Evolutionary conservation across 2,797 vertebrate species (phyloP), one percentile per base, ranked within the genome.

Genomic region (Hemibagrus guttatus): DNA sequence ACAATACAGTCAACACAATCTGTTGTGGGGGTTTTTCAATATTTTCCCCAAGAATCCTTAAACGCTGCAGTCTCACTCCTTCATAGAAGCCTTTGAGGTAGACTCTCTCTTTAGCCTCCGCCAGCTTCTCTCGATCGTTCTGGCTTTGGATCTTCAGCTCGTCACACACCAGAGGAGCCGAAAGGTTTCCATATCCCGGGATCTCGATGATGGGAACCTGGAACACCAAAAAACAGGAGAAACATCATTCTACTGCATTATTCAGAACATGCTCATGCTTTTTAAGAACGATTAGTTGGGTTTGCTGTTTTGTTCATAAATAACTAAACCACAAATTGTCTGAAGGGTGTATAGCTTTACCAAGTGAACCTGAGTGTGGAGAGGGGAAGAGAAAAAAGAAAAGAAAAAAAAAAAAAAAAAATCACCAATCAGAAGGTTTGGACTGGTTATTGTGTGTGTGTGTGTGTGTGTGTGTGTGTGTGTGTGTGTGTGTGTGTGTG

Each of bases 61-160:
- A 42, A 59, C 9, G 9, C 0, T n/a, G 1, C 31, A 69, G 52
- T 95, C 97, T 97, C 94, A 99, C 98, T 91, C 98, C 98, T 85
- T 99, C 98, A 91, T 99, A 99, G 94, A 99, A 99, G 72, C 96
- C 98, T 92, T 97, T 99, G 68, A 99, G 94, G 92, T 99, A 99
- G 61, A 98, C 93, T 90, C 92, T 98, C 92, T 99, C 98, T 90
- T 99, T 99, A 88, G 98, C 98, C 93, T 99, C 98, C 13, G 93
- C 93, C 91, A 99, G 96, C 90, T 99, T 99, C 89, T 99, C 98
- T 85, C 94, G 94, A 93, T 99, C 98, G 74, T 99, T 99, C 93
- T 99, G 98, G 93, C 98, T 99, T 93, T 98, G 97, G 90, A 99
- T 97, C 95, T 99, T 99, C 85, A 99, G 92, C 86, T 98, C 97